Evolutionary conservation across 2,888 invertebrate genomes (phyloP), one percentile per base, ranked within the genome.

Genomic region (Dolichomitus sp.): DNA sequence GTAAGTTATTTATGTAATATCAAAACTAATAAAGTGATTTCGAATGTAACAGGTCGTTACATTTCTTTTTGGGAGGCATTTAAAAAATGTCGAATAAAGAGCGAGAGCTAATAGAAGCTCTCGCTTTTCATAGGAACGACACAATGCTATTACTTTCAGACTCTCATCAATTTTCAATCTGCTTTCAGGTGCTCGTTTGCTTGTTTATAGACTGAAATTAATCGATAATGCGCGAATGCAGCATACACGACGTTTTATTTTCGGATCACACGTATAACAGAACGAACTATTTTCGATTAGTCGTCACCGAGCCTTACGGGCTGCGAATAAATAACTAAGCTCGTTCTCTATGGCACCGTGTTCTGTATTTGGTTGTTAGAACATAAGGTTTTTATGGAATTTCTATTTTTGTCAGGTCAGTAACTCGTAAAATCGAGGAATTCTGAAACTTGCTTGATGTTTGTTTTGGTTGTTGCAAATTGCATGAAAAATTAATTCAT

Each of bases 391-490:
- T 59, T 72, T 45, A 14, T 14, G 61, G 50, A 69, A n/a, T 50
- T 50, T 30, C 59, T 77, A 77, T 77, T 77, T 52, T 40, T 17
- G 76, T 61, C 50, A 40, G 66, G 76, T 69, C 40, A 59, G 27
- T 50, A 37, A 40, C 61, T 68, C 37, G 19, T 27, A 23, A 17
- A 14, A 52, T 52, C 6, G 40, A 40, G 12, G 40, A 27, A 48
- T 40, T n/a, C 68, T 37, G 5, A 17, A n/a, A 14, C 5, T n/a
- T 37, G 7, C n/a, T 61, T 27, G 14, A 14, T 4, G 33, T 59
- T 33, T 9, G n/a, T 59, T 59, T 33, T n/a, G 11, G 33, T 0
- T 14, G n/a, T n/a, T 9, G 33, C 5, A 30, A 12, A 4, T 30
- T 6, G 33, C 17, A n/a, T 65, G 40, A 30, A 54, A 76, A 65